Evolutionary conservation across 2,888 invertebrate genomes (phyloP), one percentile per base, ranked within the genome.

Genomic region (Cybosia mesomella): DNA sequence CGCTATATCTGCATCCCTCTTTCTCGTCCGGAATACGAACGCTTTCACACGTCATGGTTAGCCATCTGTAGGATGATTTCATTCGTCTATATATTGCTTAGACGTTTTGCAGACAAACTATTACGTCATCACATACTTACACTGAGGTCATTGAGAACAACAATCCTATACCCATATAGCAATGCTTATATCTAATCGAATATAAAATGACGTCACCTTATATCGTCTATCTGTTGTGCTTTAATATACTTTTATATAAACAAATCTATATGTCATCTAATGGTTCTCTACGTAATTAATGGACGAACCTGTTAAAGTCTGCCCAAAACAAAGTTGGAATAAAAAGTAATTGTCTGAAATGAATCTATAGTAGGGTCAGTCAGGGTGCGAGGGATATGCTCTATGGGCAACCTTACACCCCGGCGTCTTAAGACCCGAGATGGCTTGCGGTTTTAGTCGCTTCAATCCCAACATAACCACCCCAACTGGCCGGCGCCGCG

Each of bases 21-120:
- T 18, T 43, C 43, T 3, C 43, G 1, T 0, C 5, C 43, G 18
- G 43, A 18, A 18, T 3, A 43, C 7, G 43, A 15, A 43, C 5
- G 43, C 39, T 15, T 39, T 39, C 39, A 15, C 43, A 43, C 43
- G 43, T 43, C 18, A 43, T 18, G 15, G 13, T 36, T 11, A 43
- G 43, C 15, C 5, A 18, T 18, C 18, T 18, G 43, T 43, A 18
- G n/a, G 49, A 8, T 49, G 49, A 49, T n/a, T 49, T 49, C 49
- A 49, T 49, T 49, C 49, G 49, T 49, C n/a, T 49, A 49, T 49
- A 49, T 2, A 49, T 49, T 9, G n/a, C 49, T 7, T 49, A 49
- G 49, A 49, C 49, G n/a, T n/a, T n/a, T 49, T 49, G 49, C 49
- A 49, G 49, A 49, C 49, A 49, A 49, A 49, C 49, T 49, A 49